phyloP scores from a whole-genome alignment of 2,797 vertebrate genomes.

The Diglossa cyanea region DNA sequence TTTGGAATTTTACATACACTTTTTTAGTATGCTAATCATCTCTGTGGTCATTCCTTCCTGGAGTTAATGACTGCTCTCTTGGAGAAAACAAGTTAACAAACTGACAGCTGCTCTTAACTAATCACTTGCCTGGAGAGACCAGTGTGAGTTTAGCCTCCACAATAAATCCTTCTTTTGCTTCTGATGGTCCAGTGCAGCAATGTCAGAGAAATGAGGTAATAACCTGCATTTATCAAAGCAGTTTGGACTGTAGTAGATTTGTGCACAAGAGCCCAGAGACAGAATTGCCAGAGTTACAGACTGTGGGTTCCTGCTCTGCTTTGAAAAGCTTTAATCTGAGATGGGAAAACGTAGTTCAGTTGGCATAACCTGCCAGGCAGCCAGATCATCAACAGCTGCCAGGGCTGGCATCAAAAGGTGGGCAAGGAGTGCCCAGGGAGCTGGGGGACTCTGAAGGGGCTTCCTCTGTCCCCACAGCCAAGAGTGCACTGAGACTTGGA shows the following conservation, averaged over 20 bases:
- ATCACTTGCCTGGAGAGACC: conserved; percentile 6
- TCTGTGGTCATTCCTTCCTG: conserved; percentile 42
- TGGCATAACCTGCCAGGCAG: background rate
- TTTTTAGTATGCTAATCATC: conserved; percentile 21
- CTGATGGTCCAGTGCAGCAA: background rate
- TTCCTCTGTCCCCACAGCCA: background rate
- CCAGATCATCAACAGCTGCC: background rate
- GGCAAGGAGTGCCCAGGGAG: background rate
- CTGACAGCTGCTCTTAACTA: conserved; percentile 14
- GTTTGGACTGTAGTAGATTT: background rate
- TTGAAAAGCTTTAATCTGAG: background rate
- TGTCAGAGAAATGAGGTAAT: conserved; percentile 8
- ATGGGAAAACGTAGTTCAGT: background rate
- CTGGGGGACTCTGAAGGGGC: background rate
- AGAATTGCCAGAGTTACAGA: background rate
- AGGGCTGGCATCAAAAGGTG: background rate
- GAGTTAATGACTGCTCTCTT: conserved; percentile 11
- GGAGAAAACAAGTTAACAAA: conserved; percentile 37
- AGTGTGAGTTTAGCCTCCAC: background rate
- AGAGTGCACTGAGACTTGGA: fast-evolving
- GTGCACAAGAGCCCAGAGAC: background rate
- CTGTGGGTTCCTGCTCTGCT: background rate
- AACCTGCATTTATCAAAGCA: background rate
- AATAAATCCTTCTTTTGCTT: conserved; percentile 13
- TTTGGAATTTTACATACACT: background rate